Evolutionary conservation across 2,113 vertebrate species (phyloP), one percentile per base, ranked within the genome.

Genomic region (Calidris pygmaea): DNA sequence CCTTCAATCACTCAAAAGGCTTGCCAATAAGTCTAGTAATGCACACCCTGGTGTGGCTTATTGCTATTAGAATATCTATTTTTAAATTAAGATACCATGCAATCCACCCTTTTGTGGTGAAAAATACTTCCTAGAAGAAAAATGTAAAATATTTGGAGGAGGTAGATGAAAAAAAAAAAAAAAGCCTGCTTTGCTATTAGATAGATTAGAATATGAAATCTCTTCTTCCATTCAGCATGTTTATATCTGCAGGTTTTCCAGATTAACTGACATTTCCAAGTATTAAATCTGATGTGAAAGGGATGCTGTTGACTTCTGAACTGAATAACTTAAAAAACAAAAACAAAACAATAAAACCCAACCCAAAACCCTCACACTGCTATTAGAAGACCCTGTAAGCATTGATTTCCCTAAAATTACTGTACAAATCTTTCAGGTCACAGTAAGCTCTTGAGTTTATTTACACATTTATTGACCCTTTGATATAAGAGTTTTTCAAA

Each of bases 311-410:
- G 24, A 56, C 9, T 84, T 85, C 41, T 79, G 43, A 37, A 39
- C 6, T 13, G 19, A 50, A 17, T 48, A 39, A 29, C 14, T 59
- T 4, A 20, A 63, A 45, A 58, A 72, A 41, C 13, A 29, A 48
- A 76, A 15, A 3, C 7, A 62, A 76, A 66, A 8, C 20, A 32
- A 29, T 8, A 47, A 77, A 39, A 48, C 23, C 3, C 7, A 29
- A 56, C 59, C 7, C 17, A 16, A 43, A 26, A 0, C 1, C 7
- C 1, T 8, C 2, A 4, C 4, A 29, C 60, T 75, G 24, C 18
- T 82, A 9, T 34, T 78, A 68, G 14, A 77, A 56, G 59, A 56
- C 9, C 13, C 5, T 14, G 14, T 50, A 21, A 78, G 14, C 12
- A 37, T 9, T 34, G 4, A n/a, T 89, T 77, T 17, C 50, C 50